phyloP scores from a whole-genome alignment of 2,797 vertebrate genomes.

The Macropus fuliginosus region DNA sequence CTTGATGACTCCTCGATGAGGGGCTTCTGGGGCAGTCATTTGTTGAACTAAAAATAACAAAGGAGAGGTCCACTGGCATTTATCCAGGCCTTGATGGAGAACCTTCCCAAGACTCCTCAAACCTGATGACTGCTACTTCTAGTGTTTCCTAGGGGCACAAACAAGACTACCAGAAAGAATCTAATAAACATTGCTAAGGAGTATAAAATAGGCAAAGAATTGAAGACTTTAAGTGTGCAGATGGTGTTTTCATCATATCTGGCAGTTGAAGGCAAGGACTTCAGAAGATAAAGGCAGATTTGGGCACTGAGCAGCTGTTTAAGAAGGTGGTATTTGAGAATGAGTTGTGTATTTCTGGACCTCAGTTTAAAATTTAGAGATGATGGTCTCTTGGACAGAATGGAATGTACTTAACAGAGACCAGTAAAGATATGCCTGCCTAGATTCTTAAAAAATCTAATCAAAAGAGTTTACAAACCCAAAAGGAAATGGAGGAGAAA shows the following conservation, averaged over 20 bases:
- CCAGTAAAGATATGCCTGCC: neutral
- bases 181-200: neutral
- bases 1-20: neutral
- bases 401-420: neutral
- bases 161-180: neutral
- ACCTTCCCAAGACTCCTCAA: neutral
- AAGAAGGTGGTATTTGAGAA: neutral
- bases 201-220: neutral
- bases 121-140: neutral
- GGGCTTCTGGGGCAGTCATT: neutral
- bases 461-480: neutral
- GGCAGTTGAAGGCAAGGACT: neutral
- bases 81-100: neutral
- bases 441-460: neutral
- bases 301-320: neutral
- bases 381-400: neutral
- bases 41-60: neutral
- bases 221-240: neutral
- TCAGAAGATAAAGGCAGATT: neutral
- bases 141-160: neutral
- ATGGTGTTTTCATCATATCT: neutral
- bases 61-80: neutral
- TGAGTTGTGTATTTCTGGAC: neutral
- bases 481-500: neutral
- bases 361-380: neutral